Percentiles rank a stretch among this genome's conserved stretches.
Evolutionary conservation across 2,797 vertebrate genomes (phyloP).

Genomic region (Trichosurus vulpecula): DNA sequence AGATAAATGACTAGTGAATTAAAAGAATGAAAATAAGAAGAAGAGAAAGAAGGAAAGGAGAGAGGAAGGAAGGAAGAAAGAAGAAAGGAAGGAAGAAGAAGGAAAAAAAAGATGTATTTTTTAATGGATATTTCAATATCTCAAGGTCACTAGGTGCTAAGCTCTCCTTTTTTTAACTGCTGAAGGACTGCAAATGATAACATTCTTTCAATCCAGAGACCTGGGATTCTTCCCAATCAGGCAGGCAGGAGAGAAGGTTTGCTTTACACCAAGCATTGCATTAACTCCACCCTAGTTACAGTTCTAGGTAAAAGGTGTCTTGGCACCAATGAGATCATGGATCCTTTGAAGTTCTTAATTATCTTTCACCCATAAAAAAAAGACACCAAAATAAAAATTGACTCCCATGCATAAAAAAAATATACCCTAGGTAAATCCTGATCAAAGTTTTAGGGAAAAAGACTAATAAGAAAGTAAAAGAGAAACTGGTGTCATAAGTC

Average conservation of each 20-base stretch:
- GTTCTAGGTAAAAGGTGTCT: background rate
- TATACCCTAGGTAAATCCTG: background rate
- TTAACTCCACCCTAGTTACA: background rate
- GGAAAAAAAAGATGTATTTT: background rate
- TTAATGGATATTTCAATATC: background rate
- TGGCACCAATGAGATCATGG: background rate
- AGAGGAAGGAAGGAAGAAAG: background rate
- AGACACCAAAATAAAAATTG: background rate
- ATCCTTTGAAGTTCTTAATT: background rate
- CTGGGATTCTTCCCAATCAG: background rate
- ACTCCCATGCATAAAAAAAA: background rate
- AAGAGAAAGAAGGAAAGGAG: background rate
- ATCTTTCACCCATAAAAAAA: background rate
- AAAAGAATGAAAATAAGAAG: background rate
- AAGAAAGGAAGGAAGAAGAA: fast-evolving
- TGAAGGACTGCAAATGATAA: background rate
- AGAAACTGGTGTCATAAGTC: background rate
- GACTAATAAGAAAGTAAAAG: background rate
- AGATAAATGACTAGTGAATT: too few species aligned
- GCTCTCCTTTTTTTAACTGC: background rate
- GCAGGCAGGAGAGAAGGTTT: background rate
- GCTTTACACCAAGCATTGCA: background rate
- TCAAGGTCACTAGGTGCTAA: background rate
- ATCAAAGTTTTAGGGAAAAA: background rate
- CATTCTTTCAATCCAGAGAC: background rate